phyloP scores from a whole-genome alignment of 2,113 vertebrate genomes.

The Nesospiza acunhae region DNA sequence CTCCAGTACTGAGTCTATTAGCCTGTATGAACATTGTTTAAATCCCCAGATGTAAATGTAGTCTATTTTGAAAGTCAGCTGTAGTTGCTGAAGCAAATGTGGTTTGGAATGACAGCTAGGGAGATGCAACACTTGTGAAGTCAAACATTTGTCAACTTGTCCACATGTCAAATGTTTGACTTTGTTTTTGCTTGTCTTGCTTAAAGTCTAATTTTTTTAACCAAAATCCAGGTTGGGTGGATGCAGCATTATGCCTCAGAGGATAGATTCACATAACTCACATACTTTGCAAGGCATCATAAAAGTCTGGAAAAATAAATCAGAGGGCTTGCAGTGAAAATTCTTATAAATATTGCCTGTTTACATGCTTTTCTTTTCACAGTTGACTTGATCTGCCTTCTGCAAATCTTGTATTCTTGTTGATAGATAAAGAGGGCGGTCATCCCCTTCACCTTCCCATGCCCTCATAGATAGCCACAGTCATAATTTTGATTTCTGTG shows the following conservation, averaged over 20 bases:
- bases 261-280: background rate
- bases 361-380: background rate
- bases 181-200: slow-evolving; percentile 18
- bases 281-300: background rate
- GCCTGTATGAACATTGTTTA: background rate
- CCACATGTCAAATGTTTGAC: slow-evolving; percentile 7
- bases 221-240: background rate
- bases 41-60: background rate
- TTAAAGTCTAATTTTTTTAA: slow-evolving; percentile 43
- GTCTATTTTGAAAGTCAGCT: background rate
- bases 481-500: background rate
- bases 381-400: background rate
- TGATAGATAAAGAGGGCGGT: background rate
- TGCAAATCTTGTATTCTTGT: background rate
- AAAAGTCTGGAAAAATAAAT: slow-evolving; percentile 15
- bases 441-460: background rate
- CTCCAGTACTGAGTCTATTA: background rate
- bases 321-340: background rate
- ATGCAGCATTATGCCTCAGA: background rate
- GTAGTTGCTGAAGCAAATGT: background rate
- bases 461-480: background rate
- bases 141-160: slow-evolving; percentile 43
- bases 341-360: background rate
- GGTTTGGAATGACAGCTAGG: background rate
- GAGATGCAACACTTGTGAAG: background rate